Base-by-base conservation (phyloP, 2,797 vertebrate genomes). In the Podarcis lilfordi region DNA sequence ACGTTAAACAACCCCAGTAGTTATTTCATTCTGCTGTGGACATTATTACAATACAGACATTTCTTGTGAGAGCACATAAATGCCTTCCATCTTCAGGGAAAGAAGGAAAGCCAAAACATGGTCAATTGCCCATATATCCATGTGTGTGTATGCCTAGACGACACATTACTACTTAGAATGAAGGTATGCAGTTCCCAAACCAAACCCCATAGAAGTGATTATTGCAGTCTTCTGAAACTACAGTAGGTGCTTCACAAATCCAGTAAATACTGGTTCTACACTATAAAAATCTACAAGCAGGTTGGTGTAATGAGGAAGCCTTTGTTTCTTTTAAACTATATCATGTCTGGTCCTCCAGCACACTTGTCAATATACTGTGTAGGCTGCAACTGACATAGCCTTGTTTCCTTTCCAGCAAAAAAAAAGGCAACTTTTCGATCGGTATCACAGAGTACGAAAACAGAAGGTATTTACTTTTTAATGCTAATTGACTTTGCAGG, bases 381-480 rank as follows among this genome's bases (percentile, higher is more conserved):
- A 64, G 19, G 5, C 17, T 19, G 50, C 25, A 85, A 69, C 15
- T 81, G 69, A 85, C 10, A 0, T 71, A 32, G 82, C 79, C 76
- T 92, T 40, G 82, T 89, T 93, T 94, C 86, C 90, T 94, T 93
- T 93, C 68, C 91, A 95, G 95, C 92, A 74, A 59, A 80, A 84
- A 15, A 78, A n/a, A 77, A 29, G 84, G 90, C 89, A 85, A 88
- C 79, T 3, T 88, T 88, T 90, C 89, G 37, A 11, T 77, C 86
- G 17, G 0, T 88, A 5, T 82, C 89, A 37, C 35, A 17, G 3
- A 59, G 5, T 7, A 15, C 1, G 66, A 92, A 85, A 84, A 88
- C 72, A 43, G 93, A 96, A 95, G 95, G 95, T 96, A 96, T 92
- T 94, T 87, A 75, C 21, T 15, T 87, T 8, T 91, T 93, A 75